A percentile compares a stretch with the other conserved stretches of the same genome.
These are phyloP conservation scores for Pseudeuparius sepicola DNA, from an alignment of 2,888 invertebrate genomes.

Conservation along the genomic window DNA sequence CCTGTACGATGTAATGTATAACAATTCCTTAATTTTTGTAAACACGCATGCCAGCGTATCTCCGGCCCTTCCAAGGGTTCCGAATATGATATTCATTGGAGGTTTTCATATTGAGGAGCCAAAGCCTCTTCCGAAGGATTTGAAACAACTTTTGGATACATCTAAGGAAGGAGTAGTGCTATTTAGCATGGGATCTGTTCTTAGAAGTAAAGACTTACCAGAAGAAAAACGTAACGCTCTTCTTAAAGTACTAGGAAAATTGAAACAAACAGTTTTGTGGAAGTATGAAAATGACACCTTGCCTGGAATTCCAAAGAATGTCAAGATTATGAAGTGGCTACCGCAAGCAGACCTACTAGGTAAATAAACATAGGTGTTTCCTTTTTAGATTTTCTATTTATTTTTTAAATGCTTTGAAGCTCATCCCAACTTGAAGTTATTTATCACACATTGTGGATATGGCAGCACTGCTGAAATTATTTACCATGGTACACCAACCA, in stretches of 20 bases:
- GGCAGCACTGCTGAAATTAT: no score
- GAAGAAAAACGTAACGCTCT: slow-evolving; percentile 7
- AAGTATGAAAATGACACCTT: slow-evolving; percentile 12
- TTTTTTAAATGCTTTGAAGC: slow-evolving; percentile 6
- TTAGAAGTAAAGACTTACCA: slow-evolving; percentile 11
- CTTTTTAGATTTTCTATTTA: no score
- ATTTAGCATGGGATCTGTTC: slow-evolving; percentile 14
- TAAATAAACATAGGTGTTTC: no score
- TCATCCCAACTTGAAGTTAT: slow-evolving; percentile 11
- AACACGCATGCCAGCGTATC: slow-evolving; percentile 11
- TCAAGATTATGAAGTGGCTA: slow-evolving; percentile 11
- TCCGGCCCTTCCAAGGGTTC: slow-evolving; percentile 7
- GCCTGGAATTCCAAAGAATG: slow-evolving; percentile 11
- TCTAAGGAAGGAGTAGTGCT: slow-evolving; percentile 12
- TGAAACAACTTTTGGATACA: slow-evolving; percentile 10
- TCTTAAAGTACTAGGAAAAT: slow-evolving; percentile 9
- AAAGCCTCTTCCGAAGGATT: slow-evolving; percentile 10
- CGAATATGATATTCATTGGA: slow-evolving; percentile 14
- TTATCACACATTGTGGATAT: slow-evolving; percentile 10
- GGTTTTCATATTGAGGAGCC: slow-evolving; percentile 15
- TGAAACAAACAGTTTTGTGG: slow-evolving; percentile 13
- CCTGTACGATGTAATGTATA: slow-evolving; percentile 22
- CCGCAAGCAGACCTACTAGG: slow-evolving; percentile 15
- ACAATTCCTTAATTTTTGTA: slow-evolving; percentile 10
- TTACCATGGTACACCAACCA: no score